phyloP scores from a whole-genome alignment of 1,140 invertebrate genomes.

The Dendroctonus ponderosae region DNA sequence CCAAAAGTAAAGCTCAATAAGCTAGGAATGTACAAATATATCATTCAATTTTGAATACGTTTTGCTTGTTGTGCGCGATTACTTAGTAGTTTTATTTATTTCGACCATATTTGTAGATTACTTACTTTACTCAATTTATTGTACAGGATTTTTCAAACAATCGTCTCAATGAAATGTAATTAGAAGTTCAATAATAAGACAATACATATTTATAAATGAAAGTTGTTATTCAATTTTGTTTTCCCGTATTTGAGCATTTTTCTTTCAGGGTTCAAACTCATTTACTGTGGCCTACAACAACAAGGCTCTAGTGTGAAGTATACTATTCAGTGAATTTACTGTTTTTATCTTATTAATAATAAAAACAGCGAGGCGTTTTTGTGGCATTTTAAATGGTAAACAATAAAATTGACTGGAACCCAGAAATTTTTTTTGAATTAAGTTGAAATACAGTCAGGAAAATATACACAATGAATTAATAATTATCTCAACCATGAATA shows the following conservation, averaged over 20 bases:
- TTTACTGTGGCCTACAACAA: not conserved
- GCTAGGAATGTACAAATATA: no score
- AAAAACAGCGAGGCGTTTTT: no score
- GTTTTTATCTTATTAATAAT: no score
- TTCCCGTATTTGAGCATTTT: slow-evolving; percentile 17
- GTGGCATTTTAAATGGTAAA: no score
- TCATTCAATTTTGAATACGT: no score
- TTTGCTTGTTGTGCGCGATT: slow-evolving; percentile 2
- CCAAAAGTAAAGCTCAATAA: no score
- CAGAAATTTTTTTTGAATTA: no score
- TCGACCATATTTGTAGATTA: not conserved
- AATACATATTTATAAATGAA: slow-evolving; percentile 32
- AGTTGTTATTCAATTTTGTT: slow-evolving; percentile 27
- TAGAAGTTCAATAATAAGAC: slow-evolving; percentile 31
- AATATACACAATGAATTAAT: no score
- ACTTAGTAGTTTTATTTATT: slow-evolving; percentile 17
- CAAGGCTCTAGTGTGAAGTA: not conserved
- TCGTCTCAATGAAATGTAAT: slow-evolving; percentile 21
- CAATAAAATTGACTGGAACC: no score
- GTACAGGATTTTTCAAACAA: slow-evolving; percentile 4
- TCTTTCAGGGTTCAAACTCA: not conserved
- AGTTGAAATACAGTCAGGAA: no score
- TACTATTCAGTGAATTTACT: not conserved
- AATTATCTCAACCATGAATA: no score
- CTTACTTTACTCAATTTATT: slow-evolving; percentile 5